Percentiles rank a stretch among this genome's conserved stretches.
Evolutionary conservation across 1,140 invertebrate species (phyloP).

Genomic region (Drosophila kanapiae): DNA sequence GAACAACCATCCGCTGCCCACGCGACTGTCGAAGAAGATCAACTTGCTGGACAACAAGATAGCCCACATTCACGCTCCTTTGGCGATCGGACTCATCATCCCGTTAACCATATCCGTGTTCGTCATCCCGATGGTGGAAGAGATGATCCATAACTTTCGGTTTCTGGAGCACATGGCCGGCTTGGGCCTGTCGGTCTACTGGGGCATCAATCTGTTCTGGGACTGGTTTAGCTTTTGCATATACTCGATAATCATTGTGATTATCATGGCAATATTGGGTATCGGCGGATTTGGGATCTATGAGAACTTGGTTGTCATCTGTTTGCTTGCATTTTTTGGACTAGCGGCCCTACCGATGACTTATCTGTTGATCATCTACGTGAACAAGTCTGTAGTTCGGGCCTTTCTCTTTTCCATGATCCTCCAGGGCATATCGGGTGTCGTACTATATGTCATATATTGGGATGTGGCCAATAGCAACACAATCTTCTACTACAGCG

Average conservation of each 20-base stretch:
- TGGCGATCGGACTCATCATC: constrained; percentile 65
- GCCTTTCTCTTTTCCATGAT: constrained; percentile 65
- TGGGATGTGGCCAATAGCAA: constrained; percentile 77
- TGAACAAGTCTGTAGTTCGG: constrained; percentile 44
- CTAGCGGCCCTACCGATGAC: constrained; percentile 59
- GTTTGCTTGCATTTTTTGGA: constrained; percentile 59
- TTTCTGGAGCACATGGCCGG: constrained; percentile 66
- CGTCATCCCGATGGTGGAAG: constrained; percentile 71
- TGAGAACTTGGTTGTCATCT: constrained; percentile 59
- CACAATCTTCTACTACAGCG: constrained; percentile 60
- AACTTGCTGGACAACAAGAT: constrained; percentile 71
- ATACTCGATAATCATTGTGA: constrained; percentile 62
- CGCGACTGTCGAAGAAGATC: constrained; percentile 55
- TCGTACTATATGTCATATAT: constrained; percentile 65
- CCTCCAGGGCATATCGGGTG: constrained; percentile 62
- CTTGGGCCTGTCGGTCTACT: constrained; percentile 54
- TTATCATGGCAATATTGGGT: constrained; percentile 49
- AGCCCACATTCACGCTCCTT: constrained; percentile 62
- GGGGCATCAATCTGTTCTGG: constrained; percentile 69
- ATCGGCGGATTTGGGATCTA: constrained; percentile 57
- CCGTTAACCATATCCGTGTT: constrained; percentile 67
- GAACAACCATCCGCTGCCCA: constrained; percentile 61
- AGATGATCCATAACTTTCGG: constrained; percentile 51
- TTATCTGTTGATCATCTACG: constrained; percentile 71
- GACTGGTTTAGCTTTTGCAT: constrained; percentile 63